Conservation (phyloP, 2,797 vertebrate genomes). For the Poecilia velifera region DNA sequence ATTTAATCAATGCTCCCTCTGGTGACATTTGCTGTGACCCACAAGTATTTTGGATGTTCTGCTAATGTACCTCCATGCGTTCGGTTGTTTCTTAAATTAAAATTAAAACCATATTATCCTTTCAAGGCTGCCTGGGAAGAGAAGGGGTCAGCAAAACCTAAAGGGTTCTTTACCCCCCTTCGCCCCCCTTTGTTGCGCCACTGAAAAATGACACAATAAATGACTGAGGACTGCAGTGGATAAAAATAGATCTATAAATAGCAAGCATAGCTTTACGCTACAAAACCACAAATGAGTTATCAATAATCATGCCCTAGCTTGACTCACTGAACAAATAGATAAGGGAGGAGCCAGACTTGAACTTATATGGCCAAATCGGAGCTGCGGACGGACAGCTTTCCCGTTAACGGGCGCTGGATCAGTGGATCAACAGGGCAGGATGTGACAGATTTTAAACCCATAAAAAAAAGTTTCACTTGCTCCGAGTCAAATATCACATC, state of each 20-base stretch:
- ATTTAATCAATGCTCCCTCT: neutral
- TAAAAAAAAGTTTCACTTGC: conserved; percentile 58
- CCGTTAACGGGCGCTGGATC: conserved; percentile 10
- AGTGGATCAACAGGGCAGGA: conserved; percentile 69
- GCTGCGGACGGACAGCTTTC: neutral
- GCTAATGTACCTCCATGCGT: neutral
- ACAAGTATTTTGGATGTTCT: neutral
- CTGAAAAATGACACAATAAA: neutral
- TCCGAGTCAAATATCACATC: conserved; percentile 30
- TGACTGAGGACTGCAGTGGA: conserved; percentile 13
- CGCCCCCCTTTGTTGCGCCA: neutral
- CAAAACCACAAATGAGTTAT: conserved; percentile 16
- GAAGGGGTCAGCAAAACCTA: neutral
- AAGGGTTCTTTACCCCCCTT: neutral
- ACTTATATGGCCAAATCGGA: neutral
- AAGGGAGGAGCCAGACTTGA: conserved; percentile 4
- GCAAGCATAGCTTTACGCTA: conserved; percentile 9
- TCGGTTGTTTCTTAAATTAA: neutral
- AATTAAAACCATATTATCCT: neutral
- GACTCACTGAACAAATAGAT: conserved; percentile 10
- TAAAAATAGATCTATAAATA: conserved; percentile 48
- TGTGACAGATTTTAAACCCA: conserved; percentile 62
- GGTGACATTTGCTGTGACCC: neutral
- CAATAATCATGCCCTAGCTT: neutral
- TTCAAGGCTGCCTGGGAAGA: neutral